phyloP scores from a whole-genome alignment of 2,113 vertebrate species.

The Ceyx margarethae region DNA sequence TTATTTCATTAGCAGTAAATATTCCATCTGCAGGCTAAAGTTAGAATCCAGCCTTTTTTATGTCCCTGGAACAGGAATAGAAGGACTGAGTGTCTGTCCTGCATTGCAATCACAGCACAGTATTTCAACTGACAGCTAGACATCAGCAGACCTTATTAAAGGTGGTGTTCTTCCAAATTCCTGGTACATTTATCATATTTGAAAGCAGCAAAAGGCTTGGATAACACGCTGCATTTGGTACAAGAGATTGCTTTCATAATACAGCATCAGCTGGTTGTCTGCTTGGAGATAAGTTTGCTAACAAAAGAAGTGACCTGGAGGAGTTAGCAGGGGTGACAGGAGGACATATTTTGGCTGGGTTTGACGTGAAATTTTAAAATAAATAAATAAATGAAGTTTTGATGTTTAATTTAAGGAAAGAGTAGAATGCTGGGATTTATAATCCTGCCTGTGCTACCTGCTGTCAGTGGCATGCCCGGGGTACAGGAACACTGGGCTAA shows the following conservation, averaged over 20 bases:
- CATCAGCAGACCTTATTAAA: background rate
- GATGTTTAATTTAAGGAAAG: slow-evolving; percentile 79
- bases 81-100: background rate
- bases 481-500: background rate
- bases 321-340: slow-evolving; percentile 54
- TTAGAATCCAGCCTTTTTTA: background rate
- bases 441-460: slow-evolving; percentile 59
- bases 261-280: background rate
- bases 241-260: background rate
- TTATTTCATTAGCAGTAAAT: background rate
- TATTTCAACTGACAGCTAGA: background rate
- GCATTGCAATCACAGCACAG: background rate
- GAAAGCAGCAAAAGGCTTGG: background rate
- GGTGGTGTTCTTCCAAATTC: background rate
- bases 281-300: background rate
- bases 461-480: slow-evolving; percentile 15
- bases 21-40: background rate
- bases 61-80: background rate
- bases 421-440: slow-evolving; percentile 70
- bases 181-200: background rate
- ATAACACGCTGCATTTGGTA: background rate
- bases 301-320: slow-evolving; percentile 57
- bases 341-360: slow-evolving; percentile 62
- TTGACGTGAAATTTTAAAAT: slow-evolving; percentile 78
- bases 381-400: slow-evolving; percentile 65